Evolutionary conservation across 2,113 vertebrate genomes (phyloP), one percentile per base, ranked within the genome.

Genomic region (Tragelaphus scriptus): DNA sequence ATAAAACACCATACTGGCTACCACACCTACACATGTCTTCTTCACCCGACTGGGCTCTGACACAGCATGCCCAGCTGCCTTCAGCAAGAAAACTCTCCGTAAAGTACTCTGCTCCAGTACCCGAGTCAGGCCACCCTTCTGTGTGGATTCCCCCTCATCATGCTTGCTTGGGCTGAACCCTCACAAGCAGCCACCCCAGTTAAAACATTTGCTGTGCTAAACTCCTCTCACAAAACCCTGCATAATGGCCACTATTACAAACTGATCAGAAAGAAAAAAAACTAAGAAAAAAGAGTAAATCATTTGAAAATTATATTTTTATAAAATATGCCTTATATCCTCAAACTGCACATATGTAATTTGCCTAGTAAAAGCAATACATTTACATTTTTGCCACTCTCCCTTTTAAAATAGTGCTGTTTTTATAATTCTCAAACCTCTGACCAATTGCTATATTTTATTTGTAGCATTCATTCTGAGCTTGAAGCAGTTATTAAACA

Each of bases 321-420:
- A 58, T 95, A 53, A 61, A 94, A 68, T 93, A 88, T 7, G 84
- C 36, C 26, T 79, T 87, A 79, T 53, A 65, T 79, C 8, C 2
- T 51, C 88, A 91, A 80, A 13, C 30, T 94, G 2, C 91, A 85
- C 25, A 71, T 26, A 71, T 6, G 12, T 30, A 94, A 95, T 71
- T 96, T 95, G 55, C 96, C 14, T 44, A 88, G 5, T 36, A 59
- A 90, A 90, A 91, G 21, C 12, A 53, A 65, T 93, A 86, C 13
- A 92, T 85, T 90, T 79, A 88, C 0, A 51, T 1, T 77, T 97
- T 90, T 63, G 19, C 3, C 30, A 71, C 15, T 68, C 12, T 59
- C 7, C 4, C 40, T 91, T 95, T 93, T 77, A 94, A 91, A 88
- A 91, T 30, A 71, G 30, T 82, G 3, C 1, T 77, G 40, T 51